Base-by-base conservation (phyloP, 2,888 invertebrate genomes). In the Eupithecia exiguata region DNA sequence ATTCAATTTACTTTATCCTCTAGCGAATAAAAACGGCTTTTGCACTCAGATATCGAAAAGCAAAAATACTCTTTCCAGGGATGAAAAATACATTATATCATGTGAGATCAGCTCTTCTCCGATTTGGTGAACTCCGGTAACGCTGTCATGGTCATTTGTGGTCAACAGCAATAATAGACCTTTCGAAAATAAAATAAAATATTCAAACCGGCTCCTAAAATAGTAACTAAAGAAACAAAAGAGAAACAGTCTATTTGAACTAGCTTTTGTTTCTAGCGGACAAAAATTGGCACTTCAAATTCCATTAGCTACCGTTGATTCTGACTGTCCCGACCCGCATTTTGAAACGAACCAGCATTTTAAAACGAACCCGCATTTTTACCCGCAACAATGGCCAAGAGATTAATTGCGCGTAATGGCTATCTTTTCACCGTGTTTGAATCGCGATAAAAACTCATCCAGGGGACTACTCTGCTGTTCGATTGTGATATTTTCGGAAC, bases 371-470 rank as follows among this genome's bases (percentile, higher is more conserved):
- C 1, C 30, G 35, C 62, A 62, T 62, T 62, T 65, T 65, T 38
- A 49, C 36, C 65, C n/a, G 66, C 66, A 21, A 66, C 66, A 66
- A 66, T 66, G 25, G 66, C 40, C 21, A 38, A 66, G 40, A 66
- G 66, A 66, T 66, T 66, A 66, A 66, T 66, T 66, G 66, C 66
- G 36, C 67, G 25, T 74, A 74, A 74, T 74, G 66, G 74, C 49
- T 69, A 71, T 74, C 74, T 74, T 71, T 74, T 71, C 74, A 74
- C 62, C 58, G 65, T 61, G 69, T 71, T 71, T 71, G 69, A 67
- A 74, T 69, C 66, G 71, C 38, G 36, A 71, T 71, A 71, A 74
- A 70, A 71, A 71, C 40, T 71, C 71, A 65, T 66, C n/a, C 10
- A 65, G 38, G n/a, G 12, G n/a, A 6, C 38, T 65, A 36, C 63